Percentiles rank a stretch among this genome's conserved stretches.
These are phyloP conservation scores for Corythornis madagascariensis DNA, from an alignment of 2,113 vertebrate species.

Conservation along the genomic window DNA sequence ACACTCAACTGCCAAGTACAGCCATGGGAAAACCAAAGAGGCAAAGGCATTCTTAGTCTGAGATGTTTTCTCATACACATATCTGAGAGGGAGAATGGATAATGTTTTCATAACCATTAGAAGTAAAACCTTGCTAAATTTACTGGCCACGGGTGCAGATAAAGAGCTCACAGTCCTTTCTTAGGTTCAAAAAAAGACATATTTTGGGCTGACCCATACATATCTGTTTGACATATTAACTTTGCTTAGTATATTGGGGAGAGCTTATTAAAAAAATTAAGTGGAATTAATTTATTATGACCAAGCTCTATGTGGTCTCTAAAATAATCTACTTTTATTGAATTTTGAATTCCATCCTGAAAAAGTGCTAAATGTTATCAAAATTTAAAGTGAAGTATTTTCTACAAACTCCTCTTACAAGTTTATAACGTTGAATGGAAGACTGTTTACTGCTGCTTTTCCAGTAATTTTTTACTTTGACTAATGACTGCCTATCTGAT, in stretches of 20 bases:
- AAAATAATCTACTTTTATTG: background rate
- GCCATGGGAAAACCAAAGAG: background rate
- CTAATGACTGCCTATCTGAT: background rate
- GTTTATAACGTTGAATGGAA: background rate
- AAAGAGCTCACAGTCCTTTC: background rate
- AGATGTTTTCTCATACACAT: background rate
- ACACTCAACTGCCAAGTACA: background rate
- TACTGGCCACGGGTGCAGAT: background rate
- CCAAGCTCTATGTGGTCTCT: background rate
- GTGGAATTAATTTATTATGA: background rate
- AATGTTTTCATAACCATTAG: background rate
- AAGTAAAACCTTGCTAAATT: background rate
- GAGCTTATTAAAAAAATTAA: background rate
- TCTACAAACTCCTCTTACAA: background rate
- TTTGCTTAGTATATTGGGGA: background rate
- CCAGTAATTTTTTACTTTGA: slow-evolving; percentile 35
- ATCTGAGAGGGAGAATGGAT: background rate
- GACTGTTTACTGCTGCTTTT: background rate
- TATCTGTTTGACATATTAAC: background rate
- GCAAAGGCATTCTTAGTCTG: background rate
- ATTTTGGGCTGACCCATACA: background rate
- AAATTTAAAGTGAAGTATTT: background rate
- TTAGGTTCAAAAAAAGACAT: background rate
- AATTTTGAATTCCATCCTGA: background rate
- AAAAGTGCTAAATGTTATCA: background rate